Evolutionary conservation across 2,113 vertebrate species (phyloP), one percentile per base, ranked within the genome.

Genomic region (Rhipidura dahli): DNA sequence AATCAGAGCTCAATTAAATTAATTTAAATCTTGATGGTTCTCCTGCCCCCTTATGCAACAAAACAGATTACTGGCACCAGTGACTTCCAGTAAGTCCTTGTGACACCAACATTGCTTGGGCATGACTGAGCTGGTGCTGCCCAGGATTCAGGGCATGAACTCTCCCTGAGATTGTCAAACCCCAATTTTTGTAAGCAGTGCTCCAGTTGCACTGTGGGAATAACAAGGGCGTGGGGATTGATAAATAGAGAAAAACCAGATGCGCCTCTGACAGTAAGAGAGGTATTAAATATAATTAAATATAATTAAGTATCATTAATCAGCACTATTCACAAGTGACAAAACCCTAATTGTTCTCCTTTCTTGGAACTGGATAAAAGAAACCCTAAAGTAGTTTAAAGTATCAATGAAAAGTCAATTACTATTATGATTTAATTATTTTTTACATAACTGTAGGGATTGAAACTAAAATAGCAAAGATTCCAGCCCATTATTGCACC

Each of bases 71-170:
- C 28, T 66, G 45, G 68, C 79, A 53, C 24, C 40, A 56, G 19
- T n/a, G 44, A n/a, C 16, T 96, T 92, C 94, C 94, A 70, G 86
- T 88, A 80, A 97, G 35, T 21, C 31, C 53, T 45, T 47, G 54
- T 24, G 49, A 51, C 50, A 64, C 20, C 63, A 49, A 7, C 10
- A 8, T 37, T 65, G 22, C 30, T n/a, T 27, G 45, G 1, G 23
- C 60, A 15, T 39, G 82, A 69, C 70, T 49, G 26, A 59, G 49
- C 44, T 87, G 64, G 64, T 28, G 54, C 63, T 65, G 79, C 50
- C 56, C 56, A 50, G 63, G 26, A 33, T 56, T 60, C 35, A 4
- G 40, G 65, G 63, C 24, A 31, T 1, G 13, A 93, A 51, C 37
- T 49, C 53, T 63, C 60, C 63, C 49, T 19, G 40, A 35, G 53